A percentile compares a stretch with the other conserved stretches of the same genome.
phyloP scores from a whole-genome alignment of 2,888 invertebrate species.

The Proisotoma minuta region DNA sequence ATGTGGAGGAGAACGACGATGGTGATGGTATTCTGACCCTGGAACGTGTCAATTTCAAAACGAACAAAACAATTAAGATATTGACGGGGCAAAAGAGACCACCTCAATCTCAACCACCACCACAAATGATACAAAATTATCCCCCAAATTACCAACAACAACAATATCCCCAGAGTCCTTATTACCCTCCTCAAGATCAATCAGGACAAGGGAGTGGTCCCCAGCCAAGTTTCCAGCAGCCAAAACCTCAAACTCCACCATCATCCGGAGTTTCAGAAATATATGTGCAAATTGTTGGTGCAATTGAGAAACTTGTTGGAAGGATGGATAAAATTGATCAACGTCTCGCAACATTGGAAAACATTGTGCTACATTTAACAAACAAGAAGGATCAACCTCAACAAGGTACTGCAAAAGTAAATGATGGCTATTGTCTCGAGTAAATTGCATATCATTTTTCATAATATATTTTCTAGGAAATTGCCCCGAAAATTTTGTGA shows the following conservation, averaged over 20 bases:
- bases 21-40: not conserved
- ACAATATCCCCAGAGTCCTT: not conserved
- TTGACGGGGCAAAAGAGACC: constrained; percentile 5
- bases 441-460: constrained; percentile 2
- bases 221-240: constrained; percentile 19
- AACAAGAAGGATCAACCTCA: constrained; percentile 31
- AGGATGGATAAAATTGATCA: constrained; percentile 42
- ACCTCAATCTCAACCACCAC: not conserved
- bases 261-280: constrained; percentile 20
- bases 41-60: not conserved
- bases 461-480: constrained; percentile 23
- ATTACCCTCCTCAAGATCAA: constrained; percentile 11
- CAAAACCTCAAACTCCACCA: not conserved
- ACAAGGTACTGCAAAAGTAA: constrained; percentile 31
- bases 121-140: not conserved
- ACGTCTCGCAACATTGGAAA: constrained; percentile 41
- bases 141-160: not conserved
- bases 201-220: constrained; percentile 31
- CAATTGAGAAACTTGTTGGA: constrained; percentile 43
- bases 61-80: constrained; percentile 12
- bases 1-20: no score
- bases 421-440: not conserved
- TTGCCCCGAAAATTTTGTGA: constrained; percentile 41
- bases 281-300: constrained; percentile 40
- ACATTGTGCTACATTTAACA: constrained; percentile 39